Evolutionary conservation across 2,113 vertebrate species (phyloP).

Genomic region (Colaptes auratus): DNA sequence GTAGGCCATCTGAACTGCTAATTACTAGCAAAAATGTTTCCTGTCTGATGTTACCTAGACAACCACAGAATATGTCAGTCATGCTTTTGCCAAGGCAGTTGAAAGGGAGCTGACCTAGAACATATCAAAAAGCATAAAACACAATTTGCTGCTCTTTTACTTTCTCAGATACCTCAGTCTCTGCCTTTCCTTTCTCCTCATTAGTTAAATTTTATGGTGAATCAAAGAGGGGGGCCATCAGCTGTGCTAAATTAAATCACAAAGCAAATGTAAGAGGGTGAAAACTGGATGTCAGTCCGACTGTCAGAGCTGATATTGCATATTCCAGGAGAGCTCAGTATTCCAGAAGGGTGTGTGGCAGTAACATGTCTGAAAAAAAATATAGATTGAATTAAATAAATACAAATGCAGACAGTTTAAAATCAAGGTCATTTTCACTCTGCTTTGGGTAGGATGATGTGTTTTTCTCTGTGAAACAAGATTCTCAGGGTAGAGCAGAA

Average conservation of each 20-base stretch:
- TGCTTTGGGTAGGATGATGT: neutral
- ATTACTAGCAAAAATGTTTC: neutral
- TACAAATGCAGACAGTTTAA: neutral
- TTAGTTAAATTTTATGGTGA: slow-evolving; percentile 9
- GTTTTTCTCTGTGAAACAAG: neutral
- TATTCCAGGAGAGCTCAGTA: neutral
- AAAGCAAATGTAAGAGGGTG: neutral
- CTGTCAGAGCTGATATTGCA: neutral
- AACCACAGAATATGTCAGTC: neutral
- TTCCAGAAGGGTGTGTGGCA: neutral
- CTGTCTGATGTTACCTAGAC: neutral
- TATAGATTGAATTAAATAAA: neutral
- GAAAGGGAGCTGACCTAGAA: neutral
- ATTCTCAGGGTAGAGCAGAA: neutral
- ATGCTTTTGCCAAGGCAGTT: neutral
- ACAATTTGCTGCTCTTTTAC: neutral
- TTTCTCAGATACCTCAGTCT: neutral
- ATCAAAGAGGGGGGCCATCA: neutral
- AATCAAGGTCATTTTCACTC: neutral
- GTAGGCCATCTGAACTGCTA: neutral
- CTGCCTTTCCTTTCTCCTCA: neutral
- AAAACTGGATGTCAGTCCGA: neutral
- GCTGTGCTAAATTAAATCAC: neutral
- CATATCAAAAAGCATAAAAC: neutral
- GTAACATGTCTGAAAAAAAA: neutral